Evolutionary conservation across 1,140 invertebrate species (phyloP), one percentile per base, ranked within the genome.

Genomic region (Heliconius eleuchia): DNA sequence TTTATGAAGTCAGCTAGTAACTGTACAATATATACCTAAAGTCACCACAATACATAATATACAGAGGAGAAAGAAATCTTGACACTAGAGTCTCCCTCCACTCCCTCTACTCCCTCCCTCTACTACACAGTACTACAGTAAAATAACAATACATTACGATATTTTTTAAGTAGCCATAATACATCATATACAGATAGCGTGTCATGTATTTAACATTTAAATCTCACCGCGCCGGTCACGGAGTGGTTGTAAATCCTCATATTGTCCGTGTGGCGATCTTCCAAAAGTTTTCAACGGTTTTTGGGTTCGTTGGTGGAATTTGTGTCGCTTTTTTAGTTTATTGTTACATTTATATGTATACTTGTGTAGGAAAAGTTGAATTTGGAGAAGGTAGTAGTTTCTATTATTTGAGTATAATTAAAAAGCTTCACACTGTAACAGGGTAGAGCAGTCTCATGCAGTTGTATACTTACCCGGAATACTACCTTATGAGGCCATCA

Each of bases 221-320:
- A 77, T 80, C 79, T 80, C 79, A 74, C 79, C 79, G 77, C 70
- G 72, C 76, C 23, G 79, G 79, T 77, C 79, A 80, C 79, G 79
- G 72, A 71, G 79, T 77, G 79, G 79, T 74, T 80, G 76, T 80
- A 80, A 80, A 80, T 80, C 79, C 75, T 80, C 75, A 74, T 77
- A 74, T 80, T 80, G 79, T 80, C 79, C 79, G 79, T 80, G 79
- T 80, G 79, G 79, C 79, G 79, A 80, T 80, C 79, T 80, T 80
- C 79, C 79, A 80, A 80, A 77, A 80, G 75, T 77, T 77, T 80
- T 77, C 79, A 80, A 74, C 79, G 77, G 42, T 57, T 80, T 80
- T 76, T 57, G 78, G 78, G 74, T 72, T 72, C 74, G 23, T 30
- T 66, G 60, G 60, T 27, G 23, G 11, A 30, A 16, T 27, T 16